These are phyloP conservation scores for Tympanuchus pallidicinctus DNA, from an alignment of 2,113 vertebrate genomes.

Conservation along the genomic window DNA sequence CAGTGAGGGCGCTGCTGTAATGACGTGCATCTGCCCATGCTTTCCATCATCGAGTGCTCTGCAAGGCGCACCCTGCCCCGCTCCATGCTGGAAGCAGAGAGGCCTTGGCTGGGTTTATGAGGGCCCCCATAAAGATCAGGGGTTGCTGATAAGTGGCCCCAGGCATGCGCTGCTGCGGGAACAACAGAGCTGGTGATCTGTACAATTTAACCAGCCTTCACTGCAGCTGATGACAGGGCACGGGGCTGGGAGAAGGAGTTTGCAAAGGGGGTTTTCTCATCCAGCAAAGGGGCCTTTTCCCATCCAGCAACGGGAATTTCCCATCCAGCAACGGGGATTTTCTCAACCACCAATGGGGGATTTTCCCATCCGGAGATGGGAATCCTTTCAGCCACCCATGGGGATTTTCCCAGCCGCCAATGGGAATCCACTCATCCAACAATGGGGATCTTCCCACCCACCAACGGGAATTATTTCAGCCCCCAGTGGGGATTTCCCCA, in stretches of 20 bases:
- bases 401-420: too few relatives aligned
- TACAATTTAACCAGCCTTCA: neutral
- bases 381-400: too few relatives aligned
- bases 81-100: neutral
- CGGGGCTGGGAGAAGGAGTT: neutral
- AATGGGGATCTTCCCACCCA: neutral
- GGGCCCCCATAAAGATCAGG: conserved; percentile 44
- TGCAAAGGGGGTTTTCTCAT: neutral
- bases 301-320: neutral
- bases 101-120: neutral
- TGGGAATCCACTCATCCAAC: too few relatives aligned
- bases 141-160: conserved; percentile 3
- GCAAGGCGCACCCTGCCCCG: accelerated
- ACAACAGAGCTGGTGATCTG: neutral
- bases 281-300: neutral
- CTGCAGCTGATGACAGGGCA: neutral
- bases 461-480: neutral
- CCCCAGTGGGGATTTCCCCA: too few relatives aligned
- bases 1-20: accelerated
- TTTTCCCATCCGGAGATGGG: too few relatives aligned
- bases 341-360: too few relatives aligned
- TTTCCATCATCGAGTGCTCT: accelerated
- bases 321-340: neutral
- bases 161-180: neutral
- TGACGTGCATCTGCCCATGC: accelerated